phyloP scores from a whole-genome alignment of 2,113 vertebrate species.

The Mus spicilegus region DNA sequence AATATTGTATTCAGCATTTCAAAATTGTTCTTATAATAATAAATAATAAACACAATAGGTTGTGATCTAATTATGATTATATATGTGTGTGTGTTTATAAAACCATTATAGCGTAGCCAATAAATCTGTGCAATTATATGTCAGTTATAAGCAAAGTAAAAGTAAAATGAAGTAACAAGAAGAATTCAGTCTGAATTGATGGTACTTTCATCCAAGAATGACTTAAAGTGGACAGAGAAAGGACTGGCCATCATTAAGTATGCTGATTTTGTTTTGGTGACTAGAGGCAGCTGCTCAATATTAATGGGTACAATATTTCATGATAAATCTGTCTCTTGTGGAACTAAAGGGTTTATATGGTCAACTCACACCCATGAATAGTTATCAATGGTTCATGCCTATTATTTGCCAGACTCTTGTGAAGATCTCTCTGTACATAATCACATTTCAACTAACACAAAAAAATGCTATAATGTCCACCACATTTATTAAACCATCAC shows the following conservation, averaged over 20 bases:
- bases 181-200: neutral
- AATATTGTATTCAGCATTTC: neutral
- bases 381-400: neutral
- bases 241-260: neutral
- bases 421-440: neutral
- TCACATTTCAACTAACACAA: constrained; percentile 47
- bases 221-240: neutral
- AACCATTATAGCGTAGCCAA: neutral
- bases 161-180: neutral
- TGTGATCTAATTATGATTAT: neutral
- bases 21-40: neutral
- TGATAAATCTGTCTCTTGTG: constrained; percentile 16
- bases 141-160: neutral
- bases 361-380: constrained; percentile 45
- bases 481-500: constrained; percentile 12
- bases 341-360: neutral
- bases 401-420: neutral
- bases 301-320: neutral
- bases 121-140: neutral
- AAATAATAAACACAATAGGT: neutral
- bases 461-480: neutral
- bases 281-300: neutral
- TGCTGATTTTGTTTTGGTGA: neutral
- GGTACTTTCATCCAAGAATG: neutral
- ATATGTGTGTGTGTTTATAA: too few relatives aligned